Base-by-base conservation (phyloP, 2,797 vertebrate genomes). In the Ctenochaetus hawaiiensis region DNA sequence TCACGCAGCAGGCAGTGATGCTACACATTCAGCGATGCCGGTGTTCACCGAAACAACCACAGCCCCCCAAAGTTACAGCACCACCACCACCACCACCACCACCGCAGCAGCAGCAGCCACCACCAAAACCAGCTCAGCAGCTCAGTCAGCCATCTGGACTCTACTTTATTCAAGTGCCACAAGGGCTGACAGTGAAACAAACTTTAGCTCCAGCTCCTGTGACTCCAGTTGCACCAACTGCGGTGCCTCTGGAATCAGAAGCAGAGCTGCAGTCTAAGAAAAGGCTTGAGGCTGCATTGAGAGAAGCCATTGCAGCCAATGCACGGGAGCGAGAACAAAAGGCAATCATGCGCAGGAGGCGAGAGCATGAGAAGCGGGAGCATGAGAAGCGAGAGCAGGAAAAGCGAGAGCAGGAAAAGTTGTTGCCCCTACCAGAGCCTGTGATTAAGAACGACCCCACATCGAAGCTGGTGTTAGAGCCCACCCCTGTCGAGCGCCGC, bases 11-110 rank as follows among this genome's bases (percentile, higher is more conserved):
- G 12, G 98, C 98, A 0, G 97, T 99, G 8, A 96, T 96, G 81
- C 95, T 99, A 0, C 98, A 99, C 75, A 88, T 99, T 69, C 95
- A 97, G 82, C 95, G 97, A 34, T 99, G 98, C 77, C 93, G 96
- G 18, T 97, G 96, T 72, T 97, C 96, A 8, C 98, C 98, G 0
- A 94, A 94, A 79, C 90, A 20, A 3, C 67, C 60, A 0, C 87
- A 75, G 91, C 96, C 63, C 1, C 77, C 56, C 61, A 91, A 85
- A 85, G 77, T 45, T 17, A 26, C 59, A 17, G 44, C 4, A 14
- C 10, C 30, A 5, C 59, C 60, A 4, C 47, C 4, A 17, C 16
- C 23, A 2, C 77, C 30, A 0, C 81, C 18, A 22, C 49, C 8
- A 20, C 34, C 1, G 1, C 41, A 13, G 12, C 26, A 4, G 17